A percentile compares a stretch with the other conserved stretches of the same genome.
phyloP scores from a whole-genome alignment of 2,113 vertebrate genomes.

The Lampris megalopsis region DNA sequence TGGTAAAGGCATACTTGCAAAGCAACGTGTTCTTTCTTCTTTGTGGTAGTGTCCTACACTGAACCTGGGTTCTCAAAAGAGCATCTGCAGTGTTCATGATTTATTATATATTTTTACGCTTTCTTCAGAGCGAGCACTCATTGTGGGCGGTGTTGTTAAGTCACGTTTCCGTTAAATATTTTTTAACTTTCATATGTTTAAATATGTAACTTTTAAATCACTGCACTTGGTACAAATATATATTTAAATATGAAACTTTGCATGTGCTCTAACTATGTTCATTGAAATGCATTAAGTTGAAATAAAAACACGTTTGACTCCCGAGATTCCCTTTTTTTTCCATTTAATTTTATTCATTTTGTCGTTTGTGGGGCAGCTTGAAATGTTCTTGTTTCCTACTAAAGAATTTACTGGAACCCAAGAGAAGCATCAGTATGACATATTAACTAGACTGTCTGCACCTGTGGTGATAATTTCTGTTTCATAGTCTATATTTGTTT shows the following conservation, averaged over 20 bases:
- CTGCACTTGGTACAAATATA: conserved; percentile 74
- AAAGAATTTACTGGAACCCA: too few relatives aligned
- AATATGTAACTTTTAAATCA: conserved; percentile 70
- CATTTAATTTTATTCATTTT: not conserved
- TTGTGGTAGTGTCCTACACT: conserved; percentile 60
- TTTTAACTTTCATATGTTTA: conserved; percentile 72
- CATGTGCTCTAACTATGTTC: conserved; percentile 82
- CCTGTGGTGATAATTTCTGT: too few relatives aligned
- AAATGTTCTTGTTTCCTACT: not conserved
- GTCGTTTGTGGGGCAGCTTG: not conserved
- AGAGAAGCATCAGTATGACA: too few relatives aligned
- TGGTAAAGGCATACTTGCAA: conserved; percentile 30
- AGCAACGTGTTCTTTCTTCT: conserved; percentile 34
- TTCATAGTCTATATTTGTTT: too few relatives aligned
- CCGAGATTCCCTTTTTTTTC: conserved; percentile 23
- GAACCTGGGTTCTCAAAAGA: conserved; percentile 60
- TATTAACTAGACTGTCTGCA: too few relatives aligned
- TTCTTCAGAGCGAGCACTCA: conserved; percentile 70
- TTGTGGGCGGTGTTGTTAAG: conserved; percentile 74
- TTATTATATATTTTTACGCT: conserved; percentile 62
- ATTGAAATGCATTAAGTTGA: conserved; percentile 78
- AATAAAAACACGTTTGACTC: conserved; percentile 79
- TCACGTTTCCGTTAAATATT: conserved; percentile 58
- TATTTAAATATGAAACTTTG: conserved; percentile 79
- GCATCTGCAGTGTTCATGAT: conserved; percentile 44